Percentiles rank a stretch among this genome's conserved stretches.
phyloP scores from a whole-genome alignment of 2,113 vertebrate species.

The Quiscalus mexicanus region DNA sequence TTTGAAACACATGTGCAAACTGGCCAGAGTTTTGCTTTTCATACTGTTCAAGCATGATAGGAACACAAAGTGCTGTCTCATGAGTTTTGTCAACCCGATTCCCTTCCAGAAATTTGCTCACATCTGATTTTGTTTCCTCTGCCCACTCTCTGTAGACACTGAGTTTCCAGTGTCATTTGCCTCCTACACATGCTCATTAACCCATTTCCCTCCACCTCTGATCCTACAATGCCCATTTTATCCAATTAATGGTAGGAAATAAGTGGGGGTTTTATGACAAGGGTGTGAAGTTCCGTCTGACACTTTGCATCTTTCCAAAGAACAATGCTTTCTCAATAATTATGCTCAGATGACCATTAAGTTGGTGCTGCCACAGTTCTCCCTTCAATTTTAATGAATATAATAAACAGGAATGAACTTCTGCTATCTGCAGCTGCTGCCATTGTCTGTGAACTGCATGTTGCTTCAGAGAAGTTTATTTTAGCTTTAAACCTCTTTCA shows the following conservation, averaged over 20 bases:
- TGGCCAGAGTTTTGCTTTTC: constrained; percentile 39
- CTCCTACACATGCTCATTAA: constrained; percentile 62
- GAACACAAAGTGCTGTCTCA: constrained; percentile 55
- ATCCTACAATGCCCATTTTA: constrained; percentile 35
- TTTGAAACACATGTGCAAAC: constrained; percentile 60
- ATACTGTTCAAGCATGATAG: constrained; percentile 24
- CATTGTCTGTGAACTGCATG: not conserved
- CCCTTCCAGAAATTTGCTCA: constrained; percentile 65
- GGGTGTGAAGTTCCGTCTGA: constrained; percentile 39
- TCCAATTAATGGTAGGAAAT: constrained; percentile 57
- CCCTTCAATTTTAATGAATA: constrained; percentile 51
- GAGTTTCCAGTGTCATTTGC: constrained; percentile 74
- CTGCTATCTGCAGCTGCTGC: constrained; percentile 60
- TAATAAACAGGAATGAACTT: constrained; percentile 61
- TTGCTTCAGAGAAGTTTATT: constrained; percentile 53
- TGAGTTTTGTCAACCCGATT: constrained; percentile 57
- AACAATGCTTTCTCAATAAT: constrained; percentile 57
- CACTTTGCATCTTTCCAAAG: constrained; percentile 35
- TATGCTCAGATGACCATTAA: constrained; percentile 57
- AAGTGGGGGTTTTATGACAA: constrained; percentile 46
- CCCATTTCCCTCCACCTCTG: not conserved
- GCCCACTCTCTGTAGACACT: constrained; percentile 75
- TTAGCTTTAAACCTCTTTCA: constrained; percentile 60
- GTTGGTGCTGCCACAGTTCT: constrained; percentile 21
- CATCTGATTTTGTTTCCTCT: constrained; percentile 76